Base-by-base conservation (phyloP, 2,888 invertebrate species). In the Julus scanicus region DNA sequence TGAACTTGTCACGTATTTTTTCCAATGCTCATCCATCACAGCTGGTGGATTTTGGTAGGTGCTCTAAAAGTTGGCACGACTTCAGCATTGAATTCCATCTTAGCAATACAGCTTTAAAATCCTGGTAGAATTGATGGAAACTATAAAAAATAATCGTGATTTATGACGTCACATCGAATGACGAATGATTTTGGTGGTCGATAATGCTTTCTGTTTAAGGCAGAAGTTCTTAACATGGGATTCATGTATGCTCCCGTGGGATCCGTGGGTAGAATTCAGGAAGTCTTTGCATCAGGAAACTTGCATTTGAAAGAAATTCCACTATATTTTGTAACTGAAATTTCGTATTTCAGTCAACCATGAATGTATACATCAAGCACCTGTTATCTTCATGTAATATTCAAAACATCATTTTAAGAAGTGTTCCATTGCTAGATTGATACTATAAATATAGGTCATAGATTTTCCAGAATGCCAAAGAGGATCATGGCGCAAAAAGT, bases 1-100 rank as follows among this genome's bases (percentile, higher is more conserved):
- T 71, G 71, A 71, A 71, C 71, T 71, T 29, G 71, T 71, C 71
- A 71, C 71, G 71, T 71, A 20, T 71, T 71, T 71, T 71, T 71
- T 29, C 71, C 71, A 71, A 71, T 29, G 11, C 29, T 71, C 71
- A 71, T 71, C 71, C 71, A 71, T 71, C 71, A 71, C n/a, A 8
- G 29, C 71, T 71, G 71, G 20, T 71, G 71, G 71, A 17, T 71
- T 71, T 71, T 71, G 20, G 71, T 71, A 71, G 71, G 71, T 71
- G 71, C 71, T 29, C 8, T 20, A 71, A 20, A 71, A 71, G 6
- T 29, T 71, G 71, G 71, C 53, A 17, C 15, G 17, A 53, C 53
- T 13, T 53, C 53, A 53, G 53, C 29, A 1, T 29, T 29, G 29
- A 71, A 71, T 71, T 71, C 71, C 71, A 71, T 71, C 71, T 4